These are phyloP conservation scores for Formica selysi DNA, from an alignment of 1,140 invertebrate genomes.

Conservation along the genomic window DNA sequence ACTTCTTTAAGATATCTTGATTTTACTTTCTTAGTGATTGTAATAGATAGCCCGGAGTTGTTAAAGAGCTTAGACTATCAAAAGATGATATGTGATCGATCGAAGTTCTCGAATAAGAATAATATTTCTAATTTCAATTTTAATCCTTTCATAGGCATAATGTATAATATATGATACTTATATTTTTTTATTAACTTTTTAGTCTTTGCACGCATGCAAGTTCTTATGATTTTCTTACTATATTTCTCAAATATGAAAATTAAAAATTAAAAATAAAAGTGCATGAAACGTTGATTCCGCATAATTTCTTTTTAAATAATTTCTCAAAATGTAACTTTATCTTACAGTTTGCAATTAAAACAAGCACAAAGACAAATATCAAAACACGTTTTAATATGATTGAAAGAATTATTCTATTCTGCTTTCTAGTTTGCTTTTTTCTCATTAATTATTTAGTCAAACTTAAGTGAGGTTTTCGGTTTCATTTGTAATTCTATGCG, in stretches of 20 bases:
- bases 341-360: background rate
- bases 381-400: background rate
- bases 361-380: background rate
- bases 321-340: background rate
- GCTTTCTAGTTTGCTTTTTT: no score
- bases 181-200: background rate
- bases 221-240: background rate
- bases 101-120: background rate
- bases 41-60: background rate
- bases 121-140: background rate
- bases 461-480: no score
- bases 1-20: conserved; percentile 21
- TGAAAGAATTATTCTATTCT: no score
- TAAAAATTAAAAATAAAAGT: background rate
- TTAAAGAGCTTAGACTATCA: conserved; percentile 5
- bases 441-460: no score
- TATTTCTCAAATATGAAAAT: background rate
- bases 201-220: background rate
- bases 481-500: no score
- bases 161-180: background rate
- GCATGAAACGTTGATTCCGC: background rate
- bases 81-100: background rate
- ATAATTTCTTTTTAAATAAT: background rate
- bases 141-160: background rate
- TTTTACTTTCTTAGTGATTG: conserved; percentile 10